Evolutionary conservation across 2,797 vertebrate species (phyloP), one percentile per base, ranked within the genome.

Genomic region (Benthosema pterotum): DNA sequence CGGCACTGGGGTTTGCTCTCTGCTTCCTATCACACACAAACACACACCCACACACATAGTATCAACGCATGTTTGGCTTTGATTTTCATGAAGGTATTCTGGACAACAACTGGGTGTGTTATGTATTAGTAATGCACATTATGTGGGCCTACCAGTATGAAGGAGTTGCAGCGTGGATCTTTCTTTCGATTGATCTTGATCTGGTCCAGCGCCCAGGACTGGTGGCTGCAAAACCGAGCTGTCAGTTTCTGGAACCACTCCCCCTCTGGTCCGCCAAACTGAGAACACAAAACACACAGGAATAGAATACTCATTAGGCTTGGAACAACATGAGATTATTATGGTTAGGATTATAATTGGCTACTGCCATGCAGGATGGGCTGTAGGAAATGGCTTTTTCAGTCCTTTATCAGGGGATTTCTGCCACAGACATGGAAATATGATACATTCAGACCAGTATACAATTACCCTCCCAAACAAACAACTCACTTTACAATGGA

Each of bases 231-330:
- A 86, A 96, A 97, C n/a, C 95, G 93, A 2, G 95, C 90, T 0
- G 95, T 94, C 77, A 98, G 89, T 85, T 95, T 98, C 92, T 96
- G 95, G 90, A 98, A 96, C 95, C 95, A 97, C 0, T 89, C 89
- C 5, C 95, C 96, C 72, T 96, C 96, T 0, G 92, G 14, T 6
- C 93, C 95, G 49, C 83, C 91, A 67, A 98, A 98, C 96, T 96
- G 72, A 15, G 79, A 80, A 13, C 45, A 18, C 47, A 15, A n/a
- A 6, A 55, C 7, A 55, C 28, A 60, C 3, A 32, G 32, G 32
- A 9, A 32, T 32, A 32, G 0, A 32, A 38, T 38, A 38, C 32
- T 2, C 32, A 9, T 38, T 11, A 11, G 32, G 32, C 11, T 38
- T 38, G 32, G 32, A 38, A 38, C 32, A 38, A 38, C 32, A 38